Base-by-base conservation (phyloP, 2,888 invertebrate genomes). In the Hirtodrosophila confusa region DNA sequence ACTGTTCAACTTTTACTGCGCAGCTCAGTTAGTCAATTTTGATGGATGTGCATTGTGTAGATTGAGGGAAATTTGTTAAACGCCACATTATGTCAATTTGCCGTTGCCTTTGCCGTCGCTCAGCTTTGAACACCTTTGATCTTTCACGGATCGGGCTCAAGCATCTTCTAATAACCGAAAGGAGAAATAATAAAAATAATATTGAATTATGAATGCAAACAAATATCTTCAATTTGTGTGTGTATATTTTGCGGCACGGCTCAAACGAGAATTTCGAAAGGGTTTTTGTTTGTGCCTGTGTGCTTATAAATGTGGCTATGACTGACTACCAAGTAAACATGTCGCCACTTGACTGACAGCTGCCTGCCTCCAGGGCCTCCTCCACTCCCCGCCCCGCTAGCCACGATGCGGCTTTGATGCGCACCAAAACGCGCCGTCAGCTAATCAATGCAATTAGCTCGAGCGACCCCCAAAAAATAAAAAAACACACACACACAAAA, bases 21-120 rank as follows among this genome's bases (percentile, higher is more conserved):
- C 51, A 53, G 55, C 61, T 35, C 41, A 24, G 55, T 62, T 57
- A 53, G 70, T 68, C 49, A 61, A 67, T 55, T 64, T 79, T 88
- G 88, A 89, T 87, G 84, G 80, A 86, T 82, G 61, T 69, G 40
- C 65, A 67, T 58, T 60, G 63, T 66, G 36, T 35, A 6, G 55
- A 10, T 3, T 6, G 12, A 4, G 31, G 5, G 70, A 77, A 82
- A 80, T 88, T 89, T 88, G 86, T 89, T 88, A 89, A 90, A 90
- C 89, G 90, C 89, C 89, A 90, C 89, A 90, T 90, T 90, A 90
- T 90, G 90, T 90, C 90, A 90, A 87, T 54, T 54, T 87, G 84
- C 74, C 68, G 49, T 17, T 17, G 17, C 17, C 17, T 17, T 12
- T 37, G 61, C 11, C 36, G 60, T 60, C 70, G 84, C 76, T 67